Base-by-base conservation (phyloP, 2,888 invertebrate species). In the Brachynemurus nebulosus region DNA sequence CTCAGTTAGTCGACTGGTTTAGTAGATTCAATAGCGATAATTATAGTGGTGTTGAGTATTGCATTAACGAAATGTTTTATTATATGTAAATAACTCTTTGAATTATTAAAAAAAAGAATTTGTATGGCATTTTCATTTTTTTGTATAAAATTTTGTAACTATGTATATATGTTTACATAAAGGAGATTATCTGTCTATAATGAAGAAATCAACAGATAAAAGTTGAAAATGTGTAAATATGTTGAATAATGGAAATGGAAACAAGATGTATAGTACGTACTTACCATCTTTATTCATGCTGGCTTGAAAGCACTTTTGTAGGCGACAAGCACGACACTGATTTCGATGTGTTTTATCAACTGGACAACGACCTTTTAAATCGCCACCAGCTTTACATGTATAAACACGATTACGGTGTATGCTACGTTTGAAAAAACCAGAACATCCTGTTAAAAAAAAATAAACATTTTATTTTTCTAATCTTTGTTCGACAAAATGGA, bases 261-360 rank as follows among this genome's bases (percentile, higher is more conserved):
- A n/a, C n/a, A n/a, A n/a, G n/a, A n/a, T n/a, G n/a, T n/a, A n/a
- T n/a, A n/a, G n/a, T 6, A 33, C 12, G 12, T 16, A 68, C 88
- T 84, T 66, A 96, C 95, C 95, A 68, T 96, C 93, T 71, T 91
- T 92, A 67, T 96, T 95, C 95, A 96, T 96, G 56, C 89, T 84
- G 44, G 90, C 91, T 63, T 89, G 85, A 64, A 95, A 93, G 66
- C 95, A 96, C 70, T 93, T 93, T 58, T 85, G 82, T 50, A 96
- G 79, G 46, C 95, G 73, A 66, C 95, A 96, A 52, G 95, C 93
- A 49, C 96, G 74, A 67, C 95, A 96, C 69, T 96, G 95, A 71
- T 96, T 96, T 47, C 95, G 72, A 63, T 93, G 93, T 0, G 93
- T 93, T 70, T 95, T 95, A 71, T 96, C 95, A 45, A 96, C 90